Base-by-base conservation (phyloP, 2,113 vertebrate species). In the Chloroceryle aenea region DNA sequence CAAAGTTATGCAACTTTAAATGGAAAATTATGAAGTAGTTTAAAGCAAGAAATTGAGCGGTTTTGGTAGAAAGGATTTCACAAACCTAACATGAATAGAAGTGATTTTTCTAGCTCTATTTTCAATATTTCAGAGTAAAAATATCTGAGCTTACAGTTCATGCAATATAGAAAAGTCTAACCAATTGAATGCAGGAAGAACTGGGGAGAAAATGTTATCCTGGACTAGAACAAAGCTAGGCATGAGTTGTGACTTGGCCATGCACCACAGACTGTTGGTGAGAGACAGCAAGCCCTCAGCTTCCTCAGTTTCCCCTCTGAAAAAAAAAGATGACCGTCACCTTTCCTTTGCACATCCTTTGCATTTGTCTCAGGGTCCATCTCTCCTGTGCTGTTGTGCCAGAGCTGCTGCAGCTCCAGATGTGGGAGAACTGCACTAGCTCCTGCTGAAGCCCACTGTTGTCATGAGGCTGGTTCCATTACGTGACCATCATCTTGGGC, bases 1-100 rank as follows among this genome's bases (percentile, higher is more conserved):
- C 81, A 32, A 94, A 94, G 93, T 94, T 96, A 95, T 78, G 82
- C 87, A 95, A 96, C 77, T 94, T 89, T 85, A 86, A 88, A 94
- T 74, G 85, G 87, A 47, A 96, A 94, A 93, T 90, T 68, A 77
- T 29, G 40, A 95, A 94, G 76, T 78, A 67, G 76, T 92, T 92
- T 89, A 96, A 96, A 94, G 85, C 89, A 97, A 95, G 76, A 95
- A 93, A 92, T 84, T 55, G 85, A 94, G 32, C 3, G 0, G 72
- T 58, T 95, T 94, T 66, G 47, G 52, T 84, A 62, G 82, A 80
- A 85, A 90, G 59, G n/a, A 56, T 94, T 95, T 96, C 56, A 71
- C 82, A 79, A 87, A 72, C 27, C 85, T 75, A 48, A 78, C 76
- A 23, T 52, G 68, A 90, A 59, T 59, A 61, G 42, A 88, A 90